phyloP scores from a whole-genome alignment of 2,113 vertebrate species.

The Pomatostomus ruficeps region DNA sequence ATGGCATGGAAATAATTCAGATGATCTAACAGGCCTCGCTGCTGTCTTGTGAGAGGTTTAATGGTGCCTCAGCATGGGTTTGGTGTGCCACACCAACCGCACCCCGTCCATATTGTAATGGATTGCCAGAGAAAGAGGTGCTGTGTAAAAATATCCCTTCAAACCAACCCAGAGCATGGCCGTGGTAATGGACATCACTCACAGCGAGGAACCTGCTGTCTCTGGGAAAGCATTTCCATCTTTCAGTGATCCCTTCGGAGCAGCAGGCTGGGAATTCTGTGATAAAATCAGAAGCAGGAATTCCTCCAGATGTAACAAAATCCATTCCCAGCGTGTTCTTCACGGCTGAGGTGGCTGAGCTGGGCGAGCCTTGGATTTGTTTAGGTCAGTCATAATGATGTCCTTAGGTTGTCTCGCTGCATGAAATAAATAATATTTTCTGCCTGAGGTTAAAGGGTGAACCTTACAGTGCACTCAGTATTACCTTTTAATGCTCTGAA shows the following conservation, averaged over 20 bases:
- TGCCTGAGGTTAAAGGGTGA: background rate
- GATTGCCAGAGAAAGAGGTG: background rate
- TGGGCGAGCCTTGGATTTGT: background rate
- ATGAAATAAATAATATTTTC: background rate
- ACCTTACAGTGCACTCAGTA: background rate
- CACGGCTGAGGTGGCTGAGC: background rate
- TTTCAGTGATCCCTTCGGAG: background rate
- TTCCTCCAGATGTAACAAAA: background rate
- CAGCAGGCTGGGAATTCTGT: background rate
- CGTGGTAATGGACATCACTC: background rate
- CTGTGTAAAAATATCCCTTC: background rate
- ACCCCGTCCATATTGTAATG: background rate
- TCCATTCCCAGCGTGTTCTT: background rate
- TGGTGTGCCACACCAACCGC: background rate
- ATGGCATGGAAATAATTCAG: slow-evolving; percentile 49
- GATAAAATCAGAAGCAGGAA: background rate
- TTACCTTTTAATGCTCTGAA: background rate
- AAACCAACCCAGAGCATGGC: background rate
- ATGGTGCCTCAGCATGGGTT: background rate
- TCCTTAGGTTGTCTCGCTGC: background rate
- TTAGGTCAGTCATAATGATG: background rate
- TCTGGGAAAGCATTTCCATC: background rate
- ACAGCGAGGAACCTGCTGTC: background rate
- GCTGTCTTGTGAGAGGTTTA: background rate
- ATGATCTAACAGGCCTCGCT: slow-evolving; percentile 45